Base-by-base conservation (phyloP, 2,888 invertebrate genomes). In the Arctia plantaginis region DNA sequence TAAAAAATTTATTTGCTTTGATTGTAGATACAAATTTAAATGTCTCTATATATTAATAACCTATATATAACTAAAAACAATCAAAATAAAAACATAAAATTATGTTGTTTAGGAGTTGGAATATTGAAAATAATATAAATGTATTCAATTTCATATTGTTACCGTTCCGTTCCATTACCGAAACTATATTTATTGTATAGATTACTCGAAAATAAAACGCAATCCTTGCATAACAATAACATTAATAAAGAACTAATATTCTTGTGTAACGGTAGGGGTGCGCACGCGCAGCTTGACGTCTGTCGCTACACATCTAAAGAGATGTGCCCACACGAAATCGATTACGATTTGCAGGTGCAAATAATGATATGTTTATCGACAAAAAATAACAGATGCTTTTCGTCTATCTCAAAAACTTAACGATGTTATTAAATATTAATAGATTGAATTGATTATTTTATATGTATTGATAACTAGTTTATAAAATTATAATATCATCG, bases 341-440 rank as follows among this genome's bases (percentile, higher is more conserved):
- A 92, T 93, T 92, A 91, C 85, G 88, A 91, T 91, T 93, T 86
- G 93, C 94, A 94, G 94, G 94, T 94, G 94, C 93, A 93, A 94
- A 93, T 91, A 92, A 91, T 88, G 86, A 88, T 86, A 87, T 89
- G 88, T 89, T 86, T 87, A 80, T 84, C 77, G 80, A 89, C 85
- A 89, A 85, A 86, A 87, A 86, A 87, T 87, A 80, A 75, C 77
- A 83, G 90, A 88, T 91, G 91, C 77, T 82, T 86, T 88, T 87
- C 81, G 82, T 80, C 76, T 59, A 78, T 81, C 86, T 88, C 81
- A 77, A 78, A 44, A 68, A 71, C 75, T 79, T 87, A 86, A 90
- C 88, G 88, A 90, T 89, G 88, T 89, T 88, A 91, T 92, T 90
- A 90, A 87, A 88, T 87, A 87, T 86, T 87, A 88, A 87, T 88